Evolutionary conservation across 2,888 invertebrate species (phyloP).

Genomic region (Baronia brevicornis): DNA sequence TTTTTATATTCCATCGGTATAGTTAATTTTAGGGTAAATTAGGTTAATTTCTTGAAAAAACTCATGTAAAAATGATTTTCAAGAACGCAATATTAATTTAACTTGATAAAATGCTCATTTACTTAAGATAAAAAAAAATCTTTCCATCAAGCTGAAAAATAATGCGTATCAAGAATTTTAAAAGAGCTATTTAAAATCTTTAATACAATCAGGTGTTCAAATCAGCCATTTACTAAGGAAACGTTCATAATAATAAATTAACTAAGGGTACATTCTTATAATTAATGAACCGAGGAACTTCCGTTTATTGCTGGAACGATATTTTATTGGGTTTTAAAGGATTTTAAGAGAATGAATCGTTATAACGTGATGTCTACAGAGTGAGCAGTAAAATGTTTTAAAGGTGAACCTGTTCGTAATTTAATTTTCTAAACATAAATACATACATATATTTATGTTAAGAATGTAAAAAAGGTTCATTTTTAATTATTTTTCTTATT

Average conservation of each 20-base stretch:
- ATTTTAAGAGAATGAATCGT: constrained; percentile 21
- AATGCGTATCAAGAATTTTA: no score
- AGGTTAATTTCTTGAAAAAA: no score
- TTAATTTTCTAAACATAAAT: no score
- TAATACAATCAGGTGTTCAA: constrained; percentile 36
- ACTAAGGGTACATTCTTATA: constrained; percentile 47
- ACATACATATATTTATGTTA: neutral
- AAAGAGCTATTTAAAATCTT: constrained; percentile 31
- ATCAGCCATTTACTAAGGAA: constrained; percentile 55
- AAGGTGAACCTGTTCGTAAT: neutral
- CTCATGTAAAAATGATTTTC: no score
- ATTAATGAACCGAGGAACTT: constrained; percentile 47
- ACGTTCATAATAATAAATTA: constrained; percentile 53
- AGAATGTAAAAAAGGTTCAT: neutral
- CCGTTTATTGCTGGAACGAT: constrained; percentile 54
- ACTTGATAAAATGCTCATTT: no score
- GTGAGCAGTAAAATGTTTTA: neutral
- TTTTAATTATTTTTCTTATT: no score
- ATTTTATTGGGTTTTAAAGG: constrained; percentile 52
- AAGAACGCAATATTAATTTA: no score
- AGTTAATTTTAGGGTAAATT: no score
- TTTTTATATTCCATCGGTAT: no score
- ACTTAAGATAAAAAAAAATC: no score
- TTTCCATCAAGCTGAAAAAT: no score
- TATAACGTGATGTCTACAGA: constrained; percentile 11